Base-by-base conservation (phyloP, 2,797 vertebrate genomes). In the Urosaurus nigricauda region DNA sequence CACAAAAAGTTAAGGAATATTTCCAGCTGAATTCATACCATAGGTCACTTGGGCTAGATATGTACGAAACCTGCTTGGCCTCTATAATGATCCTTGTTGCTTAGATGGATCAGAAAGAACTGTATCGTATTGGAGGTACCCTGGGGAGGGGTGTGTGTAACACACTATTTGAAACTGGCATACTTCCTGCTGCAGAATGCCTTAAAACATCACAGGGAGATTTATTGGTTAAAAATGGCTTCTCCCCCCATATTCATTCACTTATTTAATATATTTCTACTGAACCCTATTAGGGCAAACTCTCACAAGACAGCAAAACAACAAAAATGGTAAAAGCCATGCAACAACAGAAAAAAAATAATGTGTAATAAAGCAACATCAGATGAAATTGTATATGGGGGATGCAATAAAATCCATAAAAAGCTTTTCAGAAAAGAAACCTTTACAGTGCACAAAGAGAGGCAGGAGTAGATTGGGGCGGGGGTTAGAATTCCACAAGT, bases 241-340 rank as follows among this genome's bases (percentile, higher is more conserved):
- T n/a, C 35, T 19, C 26, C 4, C 4, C 13, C 43, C 43, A 53
- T 29, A 81, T 53, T 80, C 37, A 19, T 70, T 63, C 35, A 37
- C 78, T 87, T 79, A 71, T 56, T 84, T 37, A 85, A 70, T 70
- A 68, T 70, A 4, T 79, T 78, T 79, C 16, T 29, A 14, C 21
- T 4, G n/a, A 14, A 35, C 40, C 6, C 14, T 77, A 56, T 17
- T 53, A 87, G 35, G 43, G 14, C 63, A 87, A 70, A 21, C 32
- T 70, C 32, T 70, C 14, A 17, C 75, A 86, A 37, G 3, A 53
- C 11, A 71, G 32, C 8, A 79, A 8, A n/a, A 79, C 26, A 79
- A 53, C 51, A 37, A 68, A 68, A 37, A 16, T 37, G 21, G 5
- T 29, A 56, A 70, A 79, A 51, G 43, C 21, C 37, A 40, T 21